Evolutionary conservation across 2,113 vertebrate genomes (phyloP).

Genomic region (Apodemus speciosus): DNA sequence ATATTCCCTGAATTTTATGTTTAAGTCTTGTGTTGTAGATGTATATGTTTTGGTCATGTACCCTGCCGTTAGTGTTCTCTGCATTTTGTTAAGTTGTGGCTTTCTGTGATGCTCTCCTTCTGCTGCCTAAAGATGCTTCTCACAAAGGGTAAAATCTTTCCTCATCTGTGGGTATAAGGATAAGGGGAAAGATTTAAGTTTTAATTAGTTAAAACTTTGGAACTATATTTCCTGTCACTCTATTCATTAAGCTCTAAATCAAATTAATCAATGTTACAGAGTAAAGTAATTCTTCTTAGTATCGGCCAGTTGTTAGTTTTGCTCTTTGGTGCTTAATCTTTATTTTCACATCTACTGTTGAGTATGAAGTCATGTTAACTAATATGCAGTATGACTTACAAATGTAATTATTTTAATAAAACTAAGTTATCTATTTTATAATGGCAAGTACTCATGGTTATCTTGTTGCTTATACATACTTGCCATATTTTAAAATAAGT

Average conservation of each 20-base stretch:
- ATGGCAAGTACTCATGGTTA: background rate
- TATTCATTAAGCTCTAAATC: background rate
- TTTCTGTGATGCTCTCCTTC: background rate
- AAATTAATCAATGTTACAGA: background rate
- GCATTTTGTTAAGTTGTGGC: background rate
- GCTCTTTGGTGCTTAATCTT: background rate
- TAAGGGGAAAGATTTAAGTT: background rate
- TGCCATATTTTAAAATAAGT: background rate
- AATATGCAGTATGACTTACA: background rate
- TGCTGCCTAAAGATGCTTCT: background rate
- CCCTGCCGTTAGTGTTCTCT: background rate
- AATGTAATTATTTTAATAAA: background rate
- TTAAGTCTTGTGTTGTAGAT: background rate
- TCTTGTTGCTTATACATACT: background rate
- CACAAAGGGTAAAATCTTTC: too few species aligned
- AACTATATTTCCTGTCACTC: background rate
- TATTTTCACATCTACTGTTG: background rate
- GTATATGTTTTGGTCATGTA: background rate
- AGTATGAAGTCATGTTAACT: background rate
- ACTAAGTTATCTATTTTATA: background rate
- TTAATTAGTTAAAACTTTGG: constrained; percentile 2
- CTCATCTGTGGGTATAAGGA: background rate
- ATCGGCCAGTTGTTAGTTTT: background rate
- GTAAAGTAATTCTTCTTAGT: background rate
- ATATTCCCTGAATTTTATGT: background rate